Percentiles rank a stretch among this genome's conserved stretches.
These are phyloP conservation scores for Subacronicta megacephala DNA, from an alignment of 2,888 invertebrate species.

Conservation along the genomic window DNA sequence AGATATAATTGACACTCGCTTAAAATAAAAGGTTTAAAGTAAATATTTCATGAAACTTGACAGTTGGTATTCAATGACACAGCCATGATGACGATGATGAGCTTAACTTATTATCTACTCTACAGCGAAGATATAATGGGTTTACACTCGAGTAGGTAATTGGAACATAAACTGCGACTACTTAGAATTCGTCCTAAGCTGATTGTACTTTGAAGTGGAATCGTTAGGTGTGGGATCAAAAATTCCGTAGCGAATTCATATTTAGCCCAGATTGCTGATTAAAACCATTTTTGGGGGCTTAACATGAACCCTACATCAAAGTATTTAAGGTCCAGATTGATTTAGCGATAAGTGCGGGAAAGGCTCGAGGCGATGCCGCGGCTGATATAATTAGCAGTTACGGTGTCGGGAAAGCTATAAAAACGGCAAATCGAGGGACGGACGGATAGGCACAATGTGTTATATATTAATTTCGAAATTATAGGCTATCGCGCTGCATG, in stretches of 20 bases:
- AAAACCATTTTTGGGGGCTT: constrained; percentile 41
- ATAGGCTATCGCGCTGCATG: constrained; percentile 77
- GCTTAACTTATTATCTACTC: no score
- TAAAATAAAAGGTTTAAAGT: no score
- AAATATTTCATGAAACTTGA: no score
- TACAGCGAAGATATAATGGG: no score
- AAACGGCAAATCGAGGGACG: constrained; percentile 83
- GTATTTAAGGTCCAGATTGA: constrained; percentile 58
- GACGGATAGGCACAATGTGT: constrained; percentile 87
- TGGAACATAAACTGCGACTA: constrained; percentile 5
- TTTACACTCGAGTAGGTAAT: neutral
- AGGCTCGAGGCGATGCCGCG: constrained; percentile 73
- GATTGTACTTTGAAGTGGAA: constrained; percentile 50
- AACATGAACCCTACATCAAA: constrained; percentile 50
- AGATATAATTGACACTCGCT: no score
- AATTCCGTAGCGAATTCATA: constrained; percentile 58
- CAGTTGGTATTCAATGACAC: no score
- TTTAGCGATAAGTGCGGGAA: constrained; percentile 55
- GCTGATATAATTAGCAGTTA: constrained; percentile 81
- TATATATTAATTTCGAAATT: constrained; percentile 88
- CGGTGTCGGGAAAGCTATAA: constrained; percentile 82
- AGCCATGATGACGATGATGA: no score
- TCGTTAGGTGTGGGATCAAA: constrained; percentile 43
- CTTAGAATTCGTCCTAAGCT: constrained; percentile 29
- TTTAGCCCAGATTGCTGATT: constrained; percentile 64